Evolutionary conservation across 2,888 invertebrate genomes (phyloP).

Genomic region (Drosophila multiciliata): DNA sequence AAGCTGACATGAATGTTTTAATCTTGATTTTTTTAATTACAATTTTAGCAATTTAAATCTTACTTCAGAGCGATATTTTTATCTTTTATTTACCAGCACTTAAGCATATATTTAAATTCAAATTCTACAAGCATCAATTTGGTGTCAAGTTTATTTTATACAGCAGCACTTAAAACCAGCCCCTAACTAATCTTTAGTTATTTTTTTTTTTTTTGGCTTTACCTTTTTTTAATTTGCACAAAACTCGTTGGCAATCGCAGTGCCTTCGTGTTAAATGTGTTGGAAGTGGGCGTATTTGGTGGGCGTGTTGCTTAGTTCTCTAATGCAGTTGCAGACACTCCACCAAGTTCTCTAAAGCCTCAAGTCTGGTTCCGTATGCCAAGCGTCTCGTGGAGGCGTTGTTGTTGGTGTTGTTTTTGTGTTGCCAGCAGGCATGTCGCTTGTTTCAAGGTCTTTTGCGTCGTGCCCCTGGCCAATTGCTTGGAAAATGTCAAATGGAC

Average conservation of each 20-base stretch:
- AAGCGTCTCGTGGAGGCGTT: constrained; percentile 29
- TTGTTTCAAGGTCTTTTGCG: constrained; percentile 65
- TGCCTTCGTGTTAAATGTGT: constrained; percentile 21
- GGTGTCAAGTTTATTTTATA: constrained; percentile 45
- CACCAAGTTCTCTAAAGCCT: constrained; percentile 39
- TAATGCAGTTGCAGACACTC: constrained; percentile 33
- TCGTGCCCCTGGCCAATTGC: constrained; percentile 65
- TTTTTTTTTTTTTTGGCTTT: constrained; percentile 10
- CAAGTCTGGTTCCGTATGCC: constrained; percentile 58
- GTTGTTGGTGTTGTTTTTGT: constrained; percentile 30
- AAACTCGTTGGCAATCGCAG: constrained; percentile 39
- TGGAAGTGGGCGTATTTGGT: constrained; percentile 44
- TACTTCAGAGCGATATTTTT: neutral
- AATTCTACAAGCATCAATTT: constrained; percentile 13
- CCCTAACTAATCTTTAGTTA: constrained; percentile 32
- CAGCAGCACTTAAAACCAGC: constrained; percentile 28
- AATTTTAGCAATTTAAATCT: neutral
- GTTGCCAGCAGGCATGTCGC: constrained; percentile 35
- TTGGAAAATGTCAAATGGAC: constrained; percentile 69
- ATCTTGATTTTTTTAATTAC: neutral
- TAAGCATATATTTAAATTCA: neutral
- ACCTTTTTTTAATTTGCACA: constrained; percentile 13
- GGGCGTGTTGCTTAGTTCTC: constrained; percentile 67
- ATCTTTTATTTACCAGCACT: constrained; percentile 4
- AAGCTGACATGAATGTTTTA: neutral